phyloP scores from a whole-genome alignment of 2,888 invertebrate genomes.

The Sminthurides aquaticus region DNA sequence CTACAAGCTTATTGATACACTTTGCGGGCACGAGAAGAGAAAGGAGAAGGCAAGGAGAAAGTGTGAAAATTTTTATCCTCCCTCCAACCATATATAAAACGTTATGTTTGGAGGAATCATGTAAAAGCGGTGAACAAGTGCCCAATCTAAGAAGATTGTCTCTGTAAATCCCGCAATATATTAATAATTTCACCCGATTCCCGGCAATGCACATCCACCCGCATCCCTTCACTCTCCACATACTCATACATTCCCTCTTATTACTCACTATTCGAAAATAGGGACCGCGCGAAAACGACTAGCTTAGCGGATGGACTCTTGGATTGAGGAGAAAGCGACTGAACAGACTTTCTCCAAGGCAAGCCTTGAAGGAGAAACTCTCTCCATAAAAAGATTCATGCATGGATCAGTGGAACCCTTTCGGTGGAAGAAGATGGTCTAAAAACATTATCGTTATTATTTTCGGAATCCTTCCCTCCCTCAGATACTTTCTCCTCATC shows the following conservation, averaged over 20 bases:
- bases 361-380: neutral
- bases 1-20: no score
- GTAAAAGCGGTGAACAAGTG: neutral
- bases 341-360: no score
- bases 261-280: no score
- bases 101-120: neutral
- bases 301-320: no score
- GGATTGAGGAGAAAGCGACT: no score
- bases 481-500: neutral
- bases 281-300: no score
- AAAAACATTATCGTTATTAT: neutral
- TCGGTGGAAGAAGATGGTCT: neutral
- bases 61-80: no score
- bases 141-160: neutral
- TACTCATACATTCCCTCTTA: no score
- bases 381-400: neutral
- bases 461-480: neutral
- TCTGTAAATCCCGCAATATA: neutral
- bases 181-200: neutral
- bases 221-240: no score
- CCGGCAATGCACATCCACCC: no score
- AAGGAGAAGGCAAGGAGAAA: no score
- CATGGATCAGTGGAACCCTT: neutral
- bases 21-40: no score
- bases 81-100: neutral